Percentiles rank a stretch among this genome's conserved stretches.
Evolutionary conservation across 2,888 invertebrate genomes (phyloP).

Genomic region (Parnassius glacialis): DNA sequence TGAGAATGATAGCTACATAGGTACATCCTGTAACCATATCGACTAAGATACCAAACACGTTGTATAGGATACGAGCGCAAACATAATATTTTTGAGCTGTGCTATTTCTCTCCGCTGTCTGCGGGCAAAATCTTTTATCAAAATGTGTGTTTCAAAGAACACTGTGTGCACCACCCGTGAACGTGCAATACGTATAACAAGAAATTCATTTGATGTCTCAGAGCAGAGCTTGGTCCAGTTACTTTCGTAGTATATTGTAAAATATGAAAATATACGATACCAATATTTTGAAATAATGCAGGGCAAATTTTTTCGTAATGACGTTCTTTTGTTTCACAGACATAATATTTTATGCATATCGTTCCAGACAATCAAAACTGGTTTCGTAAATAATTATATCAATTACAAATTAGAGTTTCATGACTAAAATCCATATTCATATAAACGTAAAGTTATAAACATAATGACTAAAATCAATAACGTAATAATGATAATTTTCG

Average conservation of each 20-base stretch:
- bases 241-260: slow-evolving; percentile 21
- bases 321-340: no score
- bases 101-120: slow-evolving; percentile 38
- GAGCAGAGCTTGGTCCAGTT: slow-evolving; percentile 14
- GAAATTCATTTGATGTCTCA: slow-evolving; percentile 32
- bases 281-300: slow-evolving; percentile 8
- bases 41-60: slow-evolving; percentile 36
- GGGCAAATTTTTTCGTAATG: background rate
- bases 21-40: slow-evolving; percentile 66
- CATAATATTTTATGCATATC: no score
- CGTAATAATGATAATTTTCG: no score
- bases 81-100: slow-evolving; percentile 64
- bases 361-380: no score
- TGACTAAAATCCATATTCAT: no score
- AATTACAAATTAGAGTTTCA: no score
- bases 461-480: no score
- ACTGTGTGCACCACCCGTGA: slow-evolving; percentile 34
- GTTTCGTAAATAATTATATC: no score
- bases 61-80: slow-evolving; percentile 42
- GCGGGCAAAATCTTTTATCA: slow-evolving; percentile 37
- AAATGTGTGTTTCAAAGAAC: slow-evolving; percentile 36
- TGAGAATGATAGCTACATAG: background rate
- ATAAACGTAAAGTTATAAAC: no score
- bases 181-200: slow-evolving; percentile 32
- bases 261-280: slow-evolving; percentile 21